A percentile compares a stretch with the other conserved stretches of the same genome.
Conservation (phyloP, 2,888 invertebrate genomes). For the Lycophotia porphyrea region DNA sequence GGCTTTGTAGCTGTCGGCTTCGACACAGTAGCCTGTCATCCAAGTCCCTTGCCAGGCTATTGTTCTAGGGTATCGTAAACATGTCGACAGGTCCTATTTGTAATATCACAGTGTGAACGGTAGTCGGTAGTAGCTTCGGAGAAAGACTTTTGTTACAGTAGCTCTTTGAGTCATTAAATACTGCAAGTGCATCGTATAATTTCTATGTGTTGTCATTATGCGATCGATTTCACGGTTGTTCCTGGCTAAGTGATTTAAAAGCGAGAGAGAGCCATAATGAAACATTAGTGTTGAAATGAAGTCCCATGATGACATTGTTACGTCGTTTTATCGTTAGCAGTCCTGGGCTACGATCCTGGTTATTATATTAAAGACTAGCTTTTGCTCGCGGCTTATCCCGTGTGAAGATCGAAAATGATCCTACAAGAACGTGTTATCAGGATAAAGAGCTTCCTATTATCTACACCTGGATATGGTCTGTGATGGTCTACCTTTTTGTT, state of each 20-base stretch:
- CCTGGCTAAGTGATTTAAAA: not conserved
- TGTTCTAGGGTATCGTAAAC: constrained; percentile 86
- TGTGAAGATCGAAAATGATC: not conserved
- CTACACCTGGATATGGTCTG: not conserved
- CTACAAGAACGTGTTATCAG: not conserved
- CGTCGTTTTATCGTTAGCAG: not conserved
- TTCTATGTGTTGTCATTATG: constrained; percentile 56
- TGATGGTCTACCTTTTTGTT: not conserved
- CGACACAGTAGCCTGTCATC: constrained; percentile 69
- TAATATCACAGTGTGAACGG: constrained; percentile 69
- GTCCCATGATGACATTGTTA: not conserved
- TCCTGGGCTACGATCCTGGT: not conserved
- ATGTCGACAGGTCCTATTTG: constrained; percentile 87
- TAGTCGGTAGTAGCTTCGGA: constrained; percentile 76
- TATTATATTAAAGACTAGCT: not conserved
- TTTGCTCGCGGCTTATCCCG: not conserved
- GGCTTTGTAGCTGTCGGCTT: constrained; percentile 78
- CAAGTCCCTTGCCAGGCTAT: constrained; percentile 64
- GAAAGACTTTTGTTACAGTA: constrained; percentile 60
- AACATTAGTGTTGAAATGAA: not conserved
- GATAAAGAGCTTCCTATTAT: not conserved
- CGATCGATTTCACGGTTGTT: constrained; percentile 40
- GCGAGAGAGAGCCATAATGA: not conserved
- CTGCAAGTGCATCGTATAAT: constrained; percentile 40
- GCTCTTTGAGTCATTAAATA: constrained; percentile 50